Evolutionary conservation across 2,797 vertebrate genomes (phyloP).

Genomic region (Podarcis siculus): DNA sequence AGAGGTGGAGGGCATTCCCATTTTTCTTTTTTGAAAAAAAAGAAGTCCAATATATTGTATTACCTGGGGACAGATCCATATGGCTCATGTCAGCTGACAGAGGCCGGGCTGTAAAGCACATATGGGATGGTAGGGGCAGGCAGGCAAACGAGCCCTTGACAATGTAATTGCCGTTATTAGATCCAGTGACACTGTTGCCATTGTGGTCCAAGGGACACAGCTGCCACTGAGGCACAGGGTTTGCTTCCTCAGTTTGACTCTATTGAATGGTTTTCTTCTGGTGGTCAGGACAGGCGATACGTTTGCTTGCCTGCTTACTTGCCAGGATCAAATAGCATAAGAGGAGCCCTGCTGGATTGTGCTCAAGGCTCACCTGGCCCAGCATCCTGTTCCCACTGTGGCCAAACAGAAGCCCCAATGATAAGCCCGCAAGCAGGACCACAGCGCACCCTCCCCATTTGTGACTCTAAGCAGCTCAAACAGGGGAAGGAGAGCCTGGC

Average conservation of each 20-base stretch:
- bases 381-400: too few relatives aligned
- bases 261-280: not conserved
- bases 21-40: not conserved
- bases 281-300: not conserved
- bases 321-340: not conserved
- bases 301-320: not conserved
- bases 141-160: not conserved
- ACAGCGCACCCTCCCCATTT: too few relatives aligned
- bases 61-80: not conserved
- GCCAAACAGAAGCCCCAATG: too few relatives aligned
- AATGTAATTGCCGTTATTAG: not conserved
- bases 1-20: not conserved
- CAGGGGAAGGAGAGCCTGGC: not conserved
- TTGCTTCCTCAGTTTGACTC: not conserved
- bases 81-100: not conserved
- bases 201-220: not conserved
- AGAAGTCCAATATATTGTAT: not conserved
- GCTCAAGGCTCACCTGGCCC: too few relatives aligned
- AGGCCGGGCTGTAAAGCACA: not conserved
- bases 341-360: not conserved
- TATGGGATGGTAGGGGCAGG: not conserved
- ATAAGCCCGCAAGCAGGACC: too few relatives aligned
- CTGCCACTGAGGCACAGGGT: not conserved
- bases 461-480: too few relatives aligned
- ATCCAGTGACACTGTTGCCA: not conserved